Base-by-base conservation (phyloP, 1,140 invertebrate genomes). In the Penaeus japonicus region DNA sequence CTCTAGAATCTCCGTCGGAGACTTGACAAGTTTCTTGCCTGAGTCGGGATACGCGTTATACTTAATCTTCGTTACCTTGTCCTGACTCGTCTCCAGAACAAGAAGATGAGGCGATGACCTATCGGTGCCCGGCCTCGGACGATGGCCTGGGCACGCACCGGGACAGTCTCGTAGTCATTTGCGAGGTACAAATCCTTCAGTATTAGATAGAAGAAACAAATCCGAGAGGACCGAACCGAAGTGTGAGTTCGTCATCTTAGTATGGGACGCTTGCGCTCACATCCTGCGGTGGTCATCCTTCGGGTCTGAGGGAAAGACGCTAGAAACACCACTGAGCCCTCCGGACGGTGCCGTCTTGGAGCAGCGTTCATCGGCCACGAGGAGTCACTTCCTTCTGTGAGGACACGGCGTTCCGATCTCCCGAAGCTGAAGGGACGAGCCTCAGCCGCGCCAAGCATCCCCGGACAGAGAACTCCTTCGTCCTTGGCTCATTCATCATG, bases 151-250 rank as follows among this genome's bases (percentile, higher is more conserved):
- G 59, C 54, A n/a, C 39, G 54, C 24, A 77, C 55, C 55, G 75
- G 59, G 57, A 75, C 54, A n/a, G 62, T 59, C 4, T 59, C 4
- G 24, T 70, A 75, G 85, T 87, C 78, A 83, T 27, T 77, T 80
- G 70, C 59, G 62, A 88, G 59, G 86, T 88, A 83, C 86, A 88
- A 83, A 88, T 65, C 59, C 65, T 86, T 79, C 86, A 88, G 86
- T 88, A 88, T 88, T 88, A 88, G 75, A 32, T 54, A 54, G 62
- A 57, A 83, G 75, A 54, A 30, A 53, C 32, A 2, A 30, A 30
- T 75, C 24, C 47, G 27, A 32, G 15, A 39, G 70, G 78, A 30
- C 47, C 47, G 47, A 30, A 27, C n/a, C 24, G 20, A 54, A 39
- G 55, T 17, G 55, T n/a, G 57, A 80, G 81, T 15, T 81, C 35